Percentiles rank a stretch among this genome's conserved stretches.
phyloP scores from a whole-genome alignment of 2,113 vertebrate genomes.

The Eurystomus gularis region DNA sequence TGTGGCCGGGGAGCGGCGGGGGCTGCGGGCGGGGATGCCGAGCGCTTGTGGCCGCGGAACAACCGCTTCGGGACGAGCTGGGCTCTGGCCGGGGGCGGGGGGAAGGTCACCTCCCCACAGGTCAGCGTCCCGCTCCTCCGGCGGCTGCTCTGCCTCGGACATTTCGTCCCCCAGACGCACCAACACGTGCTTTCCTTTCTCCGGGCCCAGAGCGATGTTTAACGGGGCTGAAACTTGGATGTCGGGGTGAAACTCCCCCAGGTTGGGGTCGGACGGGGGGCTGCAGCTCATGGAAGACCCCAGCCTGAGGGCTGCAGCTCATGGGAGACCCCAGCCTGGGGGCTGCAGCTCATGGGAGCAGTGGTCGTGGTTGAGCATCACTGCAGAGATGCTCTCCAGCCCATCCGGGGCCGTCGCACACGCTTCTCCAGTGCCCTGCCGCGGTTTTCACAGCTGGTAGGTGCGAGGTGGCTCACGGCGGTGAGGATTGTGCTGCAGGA shows the following conservation, averaged over 20 bases:
- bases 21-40: neutral
- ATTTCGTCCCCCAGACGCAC: neutral
- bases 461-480: fast-evolving
- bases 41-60: no score
- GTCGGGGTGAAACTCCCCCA: fast-evolving
- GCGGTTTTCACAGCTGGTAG: neutral
- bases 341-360: neutral
- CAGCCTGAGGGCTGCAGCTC: no score
- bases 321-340: no score
- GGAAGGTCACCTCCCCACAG: neutral
- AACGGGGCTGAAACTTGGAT: neutral
- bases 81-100: no score
- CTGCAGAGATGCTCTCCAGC: neutral
- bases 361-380: neutral
- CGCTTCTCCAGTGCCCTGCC: neutral
- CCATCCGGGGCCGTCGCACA: fast-evolving
- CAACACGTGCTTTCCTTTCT: constrained; percentile 25
- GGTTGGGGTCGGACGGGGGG: no score
- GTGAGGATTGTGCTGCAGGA: no score
- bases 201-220: neutral
- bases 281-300: no score
- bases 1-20: neutral
- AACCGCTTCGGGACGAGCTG: no score
- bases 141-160: neutral
- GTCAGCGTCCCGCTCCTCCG: neutral